A percentile compares a stretch with the other conserved stretches of the same genome.
Conservation (phyloP, 30 jellyfish, hydroid and myxozoan genomes). For the Rhopilema esculentum region DNA sequence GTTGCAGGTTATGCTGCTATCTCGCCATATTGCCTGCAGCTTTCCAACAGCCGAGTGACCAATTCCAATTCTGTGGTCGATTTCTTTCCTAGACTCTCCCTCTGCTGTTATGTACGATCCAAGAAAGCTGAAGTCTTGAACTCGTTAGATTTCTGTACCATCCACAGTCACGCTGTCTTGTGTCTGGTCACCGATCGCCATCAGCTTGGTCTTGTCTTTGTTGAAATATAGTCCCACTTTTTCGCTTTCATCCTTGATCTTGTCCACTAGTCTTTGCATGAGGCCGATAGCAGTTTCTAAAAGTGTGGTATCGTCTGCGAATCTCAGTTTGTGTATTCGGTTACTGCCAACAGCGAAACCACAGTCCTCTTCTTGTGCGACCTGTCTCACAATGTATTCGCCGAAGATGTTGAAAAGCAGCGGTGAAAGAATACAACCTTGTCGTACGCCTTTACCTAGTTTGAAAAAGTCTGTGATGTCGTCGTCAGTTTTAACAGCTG, state of each 20-base stretch:
- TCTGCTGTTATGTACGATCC: conserved; percentile 8
- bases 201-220: conserved; percentile 17
- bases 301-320: conserved; percentile 39
- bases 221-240: conserved; percentile 9
- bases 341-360: not conserved
- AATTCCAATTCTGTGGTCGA: not conserved
- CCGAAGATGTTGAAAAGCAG: not conserved
- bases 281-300: not conserved
- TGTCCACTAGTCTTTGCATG: conserved; percentile 8
- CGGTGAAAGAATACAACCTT: conserved; percentile 24
- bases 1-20: not conserved
- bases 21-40: conserved; percentile 1
- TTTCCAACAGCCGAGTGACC: conserved; percentile 15
- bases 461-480: not conserved
- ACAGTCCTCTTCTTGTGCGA: conserved; percentile 2
- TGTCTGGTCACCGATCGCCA: conserved; percentile 2
- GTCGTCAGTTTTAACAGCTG: not conserved
- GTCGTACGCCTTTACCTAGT: conserved; percentile 43
- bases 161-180: conserved; percentile 2
- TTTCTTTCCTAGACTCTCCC: not conserved
- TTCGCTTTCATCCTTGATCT: conserved; percentile 7
- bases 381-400: not conserved
- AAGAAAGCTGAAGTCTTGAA: conserved; percentile 17
- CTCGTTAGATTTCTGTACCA: conserved; percentile 5
- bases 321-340: conserved; percentile 3